Conservation (phyloP, 2,797 vertebrate species). For the Danio tinwini region DNA sequence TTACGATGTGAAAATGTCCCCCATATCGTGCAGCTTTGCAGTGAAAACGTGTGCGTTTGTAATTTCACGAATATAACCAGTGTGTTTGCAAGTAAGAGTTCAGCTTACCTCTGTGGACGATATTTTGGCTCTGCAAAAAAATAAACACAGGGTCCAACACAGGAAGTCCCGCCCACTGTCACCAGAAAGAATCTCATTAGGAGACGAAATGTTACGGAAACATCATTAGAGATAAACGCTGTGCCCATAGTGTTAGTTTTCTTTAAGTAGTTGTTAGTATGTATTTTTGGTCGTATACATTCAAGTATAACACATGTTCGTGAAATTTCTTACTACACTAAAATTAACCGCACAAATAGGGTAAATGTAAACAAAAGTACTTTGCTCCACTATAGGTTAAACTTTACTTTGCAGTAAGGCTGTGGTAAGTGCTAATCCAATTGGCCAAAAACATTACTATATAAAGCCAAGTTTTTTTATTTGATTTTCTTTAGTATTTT, state of each 20-base stretch:
- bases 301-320: background rate
- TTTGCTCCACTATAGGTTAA: too few relatives aligned
- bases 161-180: slow-evolving; percentile 61
- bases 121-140: background rate
- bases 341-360: too few relatives aligned
- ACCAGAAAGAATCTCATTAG: background rate
- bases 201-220: background rate
- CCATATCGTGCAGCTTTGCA: background rate
- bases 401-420: too few relatives aligned
- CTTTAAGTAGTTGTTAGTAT: background rate
- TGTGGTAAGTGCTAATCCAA: too few relatives aligned
- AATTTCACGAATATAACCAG: background rate
- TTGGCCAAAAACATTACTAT: too few relatives aligned
- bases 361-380: too few relatives aligned
- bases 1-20: background rate
- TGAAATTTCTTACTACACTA: background rate
- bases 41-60: background rate
- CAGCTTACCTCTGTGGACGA: slow-evolving; percentile 36
- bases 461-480: too few relatives aligned
- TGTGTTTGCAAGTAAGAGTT: background rate
- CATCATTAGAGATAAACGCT: background rate
- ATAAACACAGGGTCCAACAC: slow-evolving; percentile 43
- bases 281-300: background rate
- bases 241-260: background rate
- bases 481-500: too few relatives aligned